phyloP scores from a whole-genome alignment of 2,888 invertebrate genomes.

The Synanthedon myopaeformis region DNA sequence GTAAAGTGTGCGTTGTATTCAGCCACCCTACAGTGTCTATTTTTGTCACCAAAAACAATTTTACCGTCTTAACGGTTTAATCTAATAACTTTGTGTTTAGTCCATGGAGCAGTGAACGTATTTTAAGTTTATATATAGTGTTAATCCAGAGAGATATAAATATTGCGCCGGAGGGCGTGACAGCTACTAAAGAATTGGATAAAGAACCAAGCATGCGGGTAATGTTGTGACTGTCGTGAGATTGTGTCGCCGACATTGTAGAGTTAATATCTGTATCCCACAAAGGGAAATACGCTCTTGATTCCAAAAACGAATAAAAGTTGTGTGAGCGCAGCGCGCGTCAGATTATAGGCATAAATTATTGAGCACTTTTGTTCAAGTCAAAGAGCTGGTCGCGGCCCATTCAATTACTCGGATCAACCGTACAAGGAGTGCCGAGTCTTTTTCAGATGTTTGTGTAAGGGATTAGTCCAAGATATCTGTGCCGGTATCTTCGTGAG shows the following conservation, averaged over 20 bases:
- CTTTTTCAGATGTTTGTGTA: conserved; percentile 68
- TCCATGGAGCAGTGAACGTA: conserved; percentile 16
- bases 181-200: conserved; percentile 41
- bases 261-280: conserved; percentile 54
- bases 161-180: conserved; percentile 27
- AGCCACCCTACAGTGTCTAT: conserved; percentile 37
- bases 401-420: conserved; percentile 61
- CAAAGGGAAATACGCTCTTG: conserved; percentile 44
- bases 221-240: conserved; percentile 55
- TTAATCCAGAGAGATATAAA: conserved; percentile 36
- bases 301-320: conserved; percentile 54
- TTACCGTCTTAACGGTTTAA: conserved; percentile 32
- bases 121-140: conserved; percentile 27
- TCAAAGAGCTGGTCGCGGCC: conserved; percentile 49
- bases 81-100: conserved; percentile 28
- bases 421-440: conserved; percentile 63
- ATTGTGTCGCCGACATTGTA: conserved; percentile 35
- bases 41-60: conserved; percentile 27
- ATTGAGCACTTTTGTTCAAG: conserved; percentile 67
- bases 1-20: conserved; percentile 32
- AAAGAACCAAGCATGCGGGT: conserved; percentile 37
- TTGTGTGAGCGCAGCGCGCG: conserved; percentile 38
- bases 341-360: conserved; percentile 70
- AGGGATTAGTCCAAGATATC: conserved; percentile 67
- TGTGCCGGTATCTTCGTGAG: conserved; percentile 68